Evolutionary conservation across 2,113 vertebrate genomes (phyloP).

Genomic region (Psilopsiagon aymara): DNA sequence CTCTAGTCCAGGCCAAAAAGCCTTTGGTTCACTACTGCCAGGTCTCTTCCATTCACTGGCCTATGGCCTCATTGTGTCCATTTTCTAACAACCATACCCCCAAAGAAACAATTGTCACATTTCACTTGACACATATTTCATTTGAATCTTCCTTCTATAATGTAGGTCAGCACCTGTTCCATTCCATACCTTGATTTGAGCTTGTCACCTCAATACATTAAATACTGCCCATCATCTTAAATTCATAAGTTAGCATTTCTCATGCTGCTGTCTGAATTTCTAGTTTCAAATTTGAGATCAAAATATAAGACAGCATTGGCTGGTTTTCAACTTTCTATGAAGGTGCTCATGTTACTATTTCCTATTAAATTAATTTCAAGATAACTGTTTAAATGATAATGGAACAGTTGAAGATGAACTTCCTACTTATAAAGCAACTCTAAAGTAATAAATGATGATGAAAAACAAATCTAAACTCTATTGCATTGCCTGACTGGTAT

Average conservation of each 20-base stretch:
- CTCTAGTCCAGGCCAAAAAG: too few relatives aligned
- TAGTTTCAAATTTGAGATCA: background rate
- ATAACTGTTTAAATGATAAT: background rate
- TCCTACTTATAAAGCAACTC: background rate
- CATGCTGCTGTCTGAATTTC: background rate
- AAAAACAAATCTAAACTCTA: background rate
- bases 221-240: rapidly evolving
- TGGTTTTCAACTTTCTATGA: background rate
- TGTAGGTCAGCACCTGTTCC: background rate
- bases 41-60: too few relatives aligned
- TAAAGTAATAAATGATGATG: background rate
- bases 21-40: too few relatives aligned
- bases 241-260: background rate
- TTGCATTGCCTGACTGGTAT: background rate
- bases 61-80: too few relatives aligned
- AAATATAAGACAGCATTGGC: background rate
- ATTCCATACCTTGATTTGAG: background rate
- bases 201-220: background rate
- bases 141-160: background rate
- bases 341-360: background rate
- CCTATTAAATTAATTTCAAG: background rate
- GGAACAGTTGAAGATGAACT: background rate
- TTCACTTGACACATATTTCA: background rate
- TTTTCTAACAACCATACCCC: too few relatives aligned
- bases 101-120: background rate